A percentile compares a stretch with the other conserved stretches of the same genome.
These are phyloP conservation scores for Hipposideros larvatus DNA, from an alignment of 2,797 vertebrate species.

Conservation along the genomic window DNA sequence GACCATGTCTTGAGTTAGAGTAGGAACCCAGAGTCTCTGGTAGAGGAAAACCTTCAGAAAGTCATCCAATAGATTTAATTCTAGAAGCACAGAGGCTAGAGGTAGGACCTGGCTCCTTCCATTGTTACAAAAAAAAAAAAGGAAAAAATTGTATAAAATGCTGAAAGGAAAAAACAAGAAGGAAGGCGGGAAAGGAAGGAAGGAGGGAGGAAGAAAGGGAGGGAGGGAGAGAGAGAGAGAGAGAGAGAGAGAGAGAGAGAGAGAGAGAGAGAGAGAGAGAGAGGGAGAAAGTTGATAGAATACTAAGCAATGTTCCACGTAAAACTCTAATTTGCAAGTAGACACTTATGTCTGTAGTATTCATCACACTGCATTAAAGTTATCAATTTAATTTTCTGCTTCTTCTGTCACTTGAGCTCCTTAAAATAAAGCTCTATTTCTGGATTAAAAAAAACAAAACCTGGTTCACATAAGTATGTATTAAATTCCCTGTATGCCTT, in stretches of 20 bases:
- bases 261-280: neutral
- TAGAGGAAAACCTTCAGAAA: neutral
- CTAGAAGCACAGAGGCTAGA: neutral
- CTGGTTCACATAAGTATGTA: neutral
- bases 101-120: neutral
- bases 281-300: neutral
- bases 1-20: too few relatives aligned
- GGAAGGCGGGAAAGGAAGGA: neutral
- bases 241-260: neutral
- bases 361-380: neutral
- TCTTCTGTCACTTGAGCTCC: neutral
- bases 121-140: neutral
- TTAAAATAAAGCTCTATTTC: neutral
- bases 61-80: neutral
- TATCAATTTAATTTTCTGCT: neutral
- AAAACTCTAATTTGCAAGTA: slow-evolving; percentile 1
- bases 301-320: neutral
- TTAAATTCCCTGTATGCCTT: neutral
- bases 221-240: too few relatives aligned
- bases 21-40: neutral
- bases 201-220: too few relatives aligned
- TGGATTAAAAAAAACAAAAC: too few relatives aligned
- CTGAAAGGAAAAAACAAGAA: neutral
- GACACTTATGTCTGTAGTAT: neutral
- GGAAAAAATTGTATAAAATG: neutral